These are phyloP conservation scores for Chloroceryle inda DNA, from an alignment of 2,797 vertebrate genomes.

Conservation along the genomic window DNA sequence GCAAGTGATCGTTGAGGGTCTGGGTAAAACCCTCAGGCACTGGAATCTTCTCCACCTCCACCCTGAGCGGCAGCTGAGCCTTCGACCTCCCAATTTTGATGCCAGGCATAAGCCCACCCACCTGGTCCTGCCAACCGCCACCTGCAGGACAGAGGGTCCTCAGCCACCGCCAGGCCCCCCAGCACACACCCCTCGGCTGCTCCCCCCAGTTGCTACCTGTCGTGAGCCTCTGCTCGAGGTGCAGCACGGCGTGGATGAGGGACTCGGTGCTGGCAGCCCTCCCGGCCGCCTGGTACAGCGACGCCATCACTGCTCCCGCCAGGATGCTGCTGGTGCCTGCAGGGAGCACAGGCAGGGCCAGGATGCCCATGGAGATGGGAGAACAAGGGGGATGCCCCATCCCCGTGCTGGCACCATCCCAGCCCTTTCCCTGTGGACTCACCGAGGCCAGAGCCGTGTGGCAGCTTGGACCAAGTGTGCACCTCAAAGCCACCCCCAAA, in stretches of 20 bases:
- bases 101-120: conserved; percentile 91
- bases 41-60: conserved; percentile 86
- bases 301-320: conserved; percentile 89
- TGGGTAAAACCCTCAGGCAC: conserved; percentile 82
- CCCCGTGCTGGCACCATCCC: background rate
- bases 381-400: background rate
- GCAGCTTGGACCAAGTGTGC: conserved; percentile 91
- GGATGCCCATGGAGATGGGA: background rate
- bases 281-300: conserved; percentile 87
- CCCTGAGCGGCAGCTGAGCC: conserved; percentile 87
- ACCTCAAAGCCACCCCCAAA: conserved; percentile 92
- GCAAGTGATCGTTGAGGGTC: conserved; percentile 87
- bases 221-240: conserved; percentile 95
- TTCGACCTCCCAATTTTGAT: conserved; percentile 90
- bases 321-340: conserved; percentile 98
- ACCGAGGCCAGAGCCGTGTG: conserved; percentile 95
- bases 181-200: accelerated
- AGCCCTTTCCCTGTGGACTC: background rate
- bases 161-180: background rate
- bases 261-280: conserved; percentile 82
- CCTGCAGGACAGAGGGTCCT: conserved; percentile 76
- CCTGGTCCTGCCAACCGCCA: conserved; percentile 98
- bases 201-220: conserved; percentile 81
- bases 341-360: background rate
- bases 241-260: conserved; percentile 90